Percentiles rank a stretch among this genome's conserved stretches.
These are phyloP conservation scores for Bovichtus diacanthus DNA, from an alignment of 2,797 vertebrate species.

Conservation along the genomic window DNA sequence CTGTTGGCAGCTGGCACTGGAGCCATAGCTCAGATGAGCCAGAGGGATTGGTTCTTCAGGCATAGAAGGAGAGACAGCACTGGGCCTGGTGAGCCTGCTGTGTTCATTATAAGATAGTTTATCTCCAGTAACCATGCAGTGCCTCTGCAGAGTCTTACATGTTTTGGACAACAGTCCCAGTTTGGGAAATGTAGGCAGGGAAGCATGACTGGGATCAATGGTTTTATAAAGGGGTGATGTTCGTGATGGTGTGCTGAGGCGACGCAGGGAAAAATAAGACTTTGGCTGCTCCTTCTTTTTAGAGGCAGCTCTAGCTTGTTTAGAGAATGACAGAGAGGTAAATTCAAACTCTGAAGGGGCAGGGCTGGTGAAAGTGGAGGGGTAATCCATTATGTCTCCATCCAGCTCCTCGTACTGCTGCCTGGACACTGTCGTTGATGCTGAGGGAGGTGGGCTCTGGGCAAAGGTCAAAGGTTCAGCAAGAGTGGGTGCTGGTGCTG, in stretches of 20 bases:
- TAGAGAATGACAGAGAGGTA: slow-evolving; percentile 24
- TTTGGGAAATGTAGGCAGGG: slow-evolving; percentile 78
- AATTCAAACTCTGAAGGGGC: slow-evolving; percentile 65
- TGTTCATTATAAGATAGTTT: slow-evolving; percentile 63
- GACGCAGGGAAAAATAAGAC: slow-evolving; percentile 74
- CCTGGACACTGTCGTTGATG: slow-evolving; percentile 37
- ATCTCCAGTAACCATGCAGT: slow-evolving; percentile 77
- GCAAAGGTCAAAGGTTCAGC: slow-evolving; percentile 50
- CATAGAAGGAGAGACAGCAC: slow-evolving; percentile 31
- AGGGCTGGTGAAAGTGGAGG: slow-evolving; percentile 68
- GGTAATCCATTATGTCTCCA: slow-evolving; percentile 74
- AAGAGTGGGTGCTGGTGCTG: slow-evolving; percentile 13
- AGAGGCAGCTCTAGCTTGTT: slow-evolving; percentile 22
- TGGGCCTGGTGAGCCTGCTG: slow-evolving; percentile 66
- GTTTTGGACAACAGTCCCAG: slow-evolving; percentile 75
- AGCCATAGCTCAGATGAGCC: slow-evolving; percentile 67
- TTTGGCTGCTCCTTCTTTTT: slow-evolving; percentile 62
- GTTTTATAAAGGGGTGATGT: slow-evolving; percentile 64
- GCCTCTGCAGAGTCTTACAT: slow-evolving; percentile 74
- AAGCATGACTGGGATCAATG: slow-evolving; percentile 66
- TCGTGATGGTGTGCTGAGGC: slow-evolving; percentile 70
- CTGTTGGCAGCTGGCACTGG: slow-evolving; percentile 56
- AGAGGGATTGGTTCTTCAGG: slow-evolving; percentile 72
- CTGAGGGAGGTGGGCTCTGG: slow-evolving; percentile 34
- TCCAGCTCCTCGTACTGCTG: slow-evolving; percentile 75